Conservation (phyloP, 1,140 invertebrate genomes). For the Pseudomyrmex gracilis region DNA sequence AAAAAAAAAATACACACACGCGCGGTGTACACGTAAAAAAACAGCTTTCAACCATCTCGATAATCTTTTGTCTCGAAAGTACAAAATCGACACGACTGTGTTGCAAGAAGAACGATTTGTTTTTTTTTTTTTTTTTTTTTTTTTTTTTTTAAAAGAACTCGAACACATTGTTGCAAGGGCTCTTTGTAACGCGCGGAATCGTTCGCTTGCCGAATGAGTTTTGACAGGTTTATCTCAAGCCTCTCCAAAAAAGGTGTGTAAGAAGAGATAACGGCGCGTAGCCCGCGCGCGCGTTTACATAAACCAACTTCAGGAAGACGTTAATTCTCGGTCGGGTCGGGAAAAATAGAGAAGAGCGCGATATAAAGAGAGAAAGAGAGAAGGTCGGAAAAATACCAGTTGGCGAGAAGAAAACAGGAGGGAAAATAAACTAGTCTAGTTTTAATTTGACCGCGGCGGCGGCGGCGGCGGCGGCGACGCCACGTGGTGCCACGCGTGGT, state of each 20-base stretch:
- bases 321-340: slow-evolving; percentile 29
- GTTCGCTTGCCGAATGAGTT: background rate
- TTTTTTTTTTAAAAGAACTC: too few species aligned
- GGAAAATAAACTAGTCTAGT: slow-evolving; percentile 57
- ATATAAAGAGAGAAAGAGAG: background rate
- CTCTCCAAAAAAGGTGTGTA: background rate
- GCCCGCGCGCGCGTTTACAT: slow-evolving; percentile 4
- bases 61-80: background rate
- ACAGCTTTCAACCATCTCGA: background rate
- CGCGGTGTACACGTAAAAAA: background rate
- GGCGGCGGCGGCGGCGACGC: slow-evolving; percentile 37
- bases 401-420: background rate
- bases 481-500: slow-evolving; percentile 56
- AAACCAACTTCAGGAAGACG: slow-evolving; percentile 33
- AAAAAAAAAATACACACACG: background rate
- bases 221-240: background rate
- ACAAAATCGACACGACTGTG: too few species aligned
- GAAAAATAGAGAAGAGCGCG: background rate
- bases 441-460: slow-evolving; percentile 30
- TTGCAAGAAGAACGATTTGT: too few species aligned
- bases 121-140: too few species aligned
- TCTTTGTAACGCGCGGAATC: background rate
- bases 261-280: background rate
- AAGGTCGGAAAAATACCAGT: slow-evolving; percentile 24
- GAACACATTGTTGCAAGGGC: background rate